A percentile compares a stretch with the other conserved stretches of the same genome.
These are phyloP conservation scores for Aurelia sp. DNA, from an alignment of 30 jellyfish, hydroid and myxozoan species.

Conservation along the genomic window DNA sequence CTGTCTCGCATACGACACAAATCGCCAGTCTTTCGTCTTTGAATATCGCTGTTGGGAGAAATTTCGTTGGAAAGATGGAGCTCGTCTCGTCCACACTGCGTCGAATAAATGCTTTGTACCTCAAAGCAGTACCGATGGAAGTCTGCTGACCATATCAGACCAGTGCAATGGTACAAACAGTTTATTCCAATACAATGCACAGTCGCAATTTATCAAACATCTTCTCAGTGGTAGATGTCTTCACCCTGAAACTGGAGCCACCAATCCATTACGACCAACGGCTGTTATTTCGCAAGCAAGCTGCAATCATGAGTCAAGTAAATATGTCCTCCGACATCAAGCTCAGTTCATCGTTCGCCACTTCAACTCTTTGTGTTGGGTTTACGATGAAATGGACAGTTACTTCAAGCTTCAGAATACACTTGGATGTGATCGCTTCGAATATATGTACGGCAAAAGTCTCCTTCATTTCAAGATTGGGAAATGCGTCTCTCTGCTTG, in stretches of 20 bases:
- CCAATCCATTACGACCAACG: background rate
- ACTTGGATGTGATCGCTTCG: conserved; percentile 49
- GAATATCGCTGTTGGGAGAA: conserved; percentile 31
- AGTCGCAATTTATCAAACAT: conserved; percentile 7
- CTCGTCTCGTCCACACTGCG: conserved; percentile 33
- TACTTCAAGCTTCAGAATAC: conserved; percentile 6
- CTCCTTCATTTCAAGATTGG: conserved; percentile 29
- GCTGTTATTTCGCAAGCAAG: background rate
- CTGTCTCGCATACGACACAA: conserved; percentile 39
- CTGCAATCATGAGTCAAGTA: background rate
- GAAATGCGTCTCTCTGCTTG: conserved; percentile 10
- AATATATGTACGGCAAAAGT: background rate
- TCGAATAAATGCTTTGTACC: conserved; percentile 14
- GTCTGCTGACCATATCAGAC: conserved; percentile 8
- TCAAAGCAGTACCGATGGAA: conserved; percentile 2
- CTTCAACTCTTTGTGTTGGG: conserved; percentile 50
- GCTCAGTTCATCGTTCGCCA: conserved; percentile 38
- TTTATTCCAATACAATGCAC: conserved; percentile 41
- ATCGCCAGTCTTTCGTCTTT: conserved; percentile 11
- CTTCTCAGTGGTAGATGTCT: conserved; percentile 2
- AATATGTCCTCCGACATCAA: conserved; percentile 20
- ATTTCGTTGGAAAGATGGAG: conserved; percentile 47
- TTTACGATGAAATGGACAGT: background rate
- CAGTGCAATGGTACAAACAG: conserved; percentile 37
- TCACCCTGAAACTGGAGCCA: conserved; percentile 5